Evolutionary conservation across 2,888 invertebrate genomes (phyloP).

Genomic region (Drosophila limbata): DNA sequence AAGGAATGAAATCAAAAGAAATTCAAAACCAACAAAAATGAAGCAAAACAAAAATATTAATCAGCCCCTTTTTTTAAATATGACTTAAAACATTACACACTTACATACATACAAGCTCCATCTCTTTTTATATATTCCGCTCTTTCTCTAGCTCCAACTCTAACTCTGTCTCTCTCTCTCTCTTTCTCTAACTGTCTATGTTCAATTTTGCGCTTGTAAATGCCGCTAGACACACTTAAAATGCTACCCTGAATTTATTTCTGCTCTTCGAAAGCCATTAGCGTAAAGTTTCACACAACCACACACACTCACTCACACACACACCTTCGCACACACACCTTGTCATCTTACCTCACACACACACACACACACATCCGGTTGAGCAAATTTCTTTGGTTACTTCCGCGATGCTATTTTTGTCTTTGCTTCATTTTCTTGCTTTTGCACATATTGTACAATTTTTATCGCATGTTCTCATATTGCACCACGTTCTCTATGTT

Average conservation of each 20-base stretch:
- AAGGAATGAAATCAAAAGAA: slow-evolving; percentile 19
- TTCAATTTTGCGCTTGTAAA: slow-evolving; percentile 42
- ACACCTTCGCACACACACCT: slow-evolving; percentile 7
- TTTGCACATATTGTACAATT: slow-evolving; percentile 38
- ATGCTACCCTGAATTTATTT: slow-evolving; percentile 22
- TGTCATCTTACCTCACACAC: slow-evolving; percentile 6
- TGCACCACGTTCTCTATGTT: slow-evolving; percentile 23
- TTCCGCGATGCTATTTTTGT: slow-evolving; percentile 64
- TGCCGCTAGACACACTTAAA: slow-evolving; percentile 37
- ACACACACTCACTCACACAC: slow-evolving; percentile 7
- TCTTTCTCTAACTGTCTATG: slow-evolving; percentile 1
- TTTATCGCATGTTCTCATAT: slow-evolving; percentile 53
- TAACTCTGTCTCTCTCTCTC: slow-evolving; percentile 9
- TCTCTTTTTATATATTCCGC: slow-evolving; percentile 3
- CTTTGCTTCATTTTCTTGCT: slow-evolving; percentile 70
- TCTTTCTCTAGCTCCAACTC: slow-evolving; percentile 8
- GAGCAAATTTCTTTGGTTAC: slow-evolving; percentile 39
- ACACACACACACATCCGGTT: slow-evolving; percentile 16
- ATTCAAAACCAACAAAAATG: slow-evolving; percentile 16
- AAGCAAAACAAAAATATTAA: slow-evolving; percentile 45
- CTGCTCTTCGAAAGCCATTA: slow-evolving; percentile 43
- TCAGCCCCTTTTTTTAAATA: slow-evolving; percentile 6
- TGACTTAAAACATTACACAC: slow-evolving; percentile 6
- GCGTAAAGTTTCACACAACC: slow-evolving; percentile 18
- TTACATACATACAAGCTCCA: neutral